phyloP scores from a whole-genome alignment of 2,113 vertebrate species.

The Tragelaphus imberbis region DNA sequence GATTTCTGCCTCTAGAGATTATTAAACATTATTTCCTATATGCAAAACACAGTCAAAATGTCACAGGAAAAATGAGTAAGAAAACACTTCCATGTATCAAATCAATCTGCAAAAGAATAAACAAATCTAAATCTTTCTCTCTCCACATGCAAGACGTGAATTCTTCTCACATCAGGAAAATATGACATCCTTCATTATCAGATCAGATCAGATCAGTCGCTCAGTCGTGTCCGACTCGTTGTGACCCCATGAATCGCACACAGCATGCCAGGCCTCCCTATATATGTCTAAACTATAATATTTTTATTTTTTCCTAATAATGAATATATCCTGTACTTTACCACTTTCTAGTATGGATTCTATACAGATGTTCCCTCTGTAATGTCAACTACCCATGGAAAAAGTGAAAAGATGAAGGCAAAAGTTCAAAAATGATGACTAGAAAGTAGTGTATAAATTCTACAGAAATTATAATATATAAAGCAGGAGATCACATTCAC shows the following conservation, averaged over 20 bases:
- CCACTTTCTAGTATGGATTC: neutral
- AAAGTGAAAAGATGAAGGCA: neutral
- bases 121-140: neutral
- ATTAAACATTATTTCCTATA: slow-evolving; percentile 29
- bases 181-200: neutral
- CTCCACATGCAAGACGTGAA: neutral
- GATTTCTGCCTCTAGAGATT: neutral
- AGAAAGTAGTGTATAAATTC: neutral
- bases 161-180: neutral
- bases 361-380: neutral
- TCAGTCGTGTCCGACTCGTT: no score
- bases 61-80: neutral
- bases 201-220: no score
- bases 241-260: no score
- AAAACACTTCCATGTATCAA: neutral
- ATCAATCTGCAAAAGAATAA: slow-evolving; percentile 9
- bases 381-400: neutral
- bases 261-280: no score
- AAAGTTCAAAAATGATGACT: neutral
- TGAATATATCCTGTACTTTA: neutral
- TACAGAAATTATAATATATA: neutral
- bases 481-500: neutral
- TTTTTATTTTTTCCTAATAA: neutral
- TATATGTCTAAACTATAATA: neutral
- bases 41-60: slow-evolving; percentile 27